Evolutionary conservation across 2,797 vertebrate genomes (phyloP), one percentile per base, ranked within the genome.

Genomic region (Galagoides demidoff): DNA sequence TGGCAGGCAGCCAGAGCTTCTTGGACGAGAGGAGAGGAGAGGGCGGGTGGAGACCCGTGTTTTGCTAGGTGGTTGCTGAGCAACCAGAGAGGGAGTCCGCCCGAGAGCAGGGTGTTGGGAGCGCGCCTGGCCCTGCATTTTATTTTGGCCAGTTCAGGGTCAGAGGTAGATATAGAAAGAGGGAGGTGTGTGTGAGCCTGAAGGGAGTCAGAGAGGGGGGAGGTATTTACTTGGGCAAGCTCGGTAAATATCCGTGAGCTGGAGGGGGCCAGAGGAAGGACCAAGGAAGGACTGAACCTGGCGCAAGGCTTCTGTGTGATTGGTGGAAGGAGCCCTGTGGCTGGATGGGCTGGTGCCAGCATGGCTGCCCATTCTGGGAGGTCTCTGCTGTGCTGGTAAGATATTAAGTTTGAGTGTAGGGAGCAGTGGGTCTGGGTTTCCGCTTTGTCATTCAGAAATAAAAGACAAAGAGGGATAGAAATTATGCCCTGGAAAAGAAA

Each of bases 31-130:
- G 39, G 97, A 96, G 96, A 16, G 55, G 52, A 19, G 59, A 61
- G 22, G 64, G 34, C n/a, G 4, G 81, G 78, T 77, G 1, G 92
- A 57, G 93, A 39, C 98, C 90, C 97, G 97, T 98, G 98, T 98
- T 98, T 98, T 98, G 97, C 98, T 96, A 96, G 97, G 93, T 93
- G 0, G 98, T 98, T 98, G 97, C 98, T 98, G 97, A 86, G 98
- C 98, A 98, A 98, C 98, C 0, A 52, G 73, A 93, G 97, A 97
- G 97, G 95, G 94, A 97, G 97, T 70, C 55, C 0, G 79, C 89
- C 37, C 2, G 25, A 5, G 22, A 39, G 74, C 82, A 9, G 0
- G 8, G 39, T 39, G 45, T 78, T 66, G 63, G 45, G 85, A 91
- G 79, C 25, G 0, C 85, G 14, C 64, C 14, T 34, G 52, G 85